These are phyloP conservation scores for Pelodiscus sinensis DNA, from an alignment of 2,113 vertebrate species.

Conservation along the genomic window DNA sequence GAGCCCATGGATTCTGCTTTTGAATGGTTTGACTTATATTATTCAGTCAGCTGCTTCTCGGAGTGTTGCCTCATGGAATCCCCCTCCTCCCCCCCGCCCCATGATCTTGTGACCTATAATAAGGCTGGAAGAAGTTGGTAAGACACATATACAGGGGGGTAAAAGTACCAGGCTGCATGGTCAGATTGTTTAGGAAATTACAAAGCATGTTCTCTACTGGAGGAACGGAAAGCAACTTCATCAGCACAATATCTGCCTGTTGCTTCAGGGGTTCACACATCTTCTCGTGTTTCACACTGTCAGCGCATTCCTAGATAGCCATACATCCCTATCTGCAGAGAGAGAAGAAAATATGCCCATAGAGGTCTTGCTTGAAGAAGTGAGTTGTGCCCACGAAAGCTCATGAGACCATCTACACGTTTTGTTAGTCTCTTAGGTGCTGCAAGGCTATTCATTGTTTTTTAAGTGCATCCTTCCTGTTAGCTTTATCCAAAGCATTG, in stretches of 20 bases:
- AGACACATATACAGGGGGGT: neutral
- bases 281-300: neutral
- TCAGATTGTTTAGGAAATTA: neutral
- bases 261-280: neutral
- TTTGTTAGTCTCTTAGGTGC: too few species aligned
- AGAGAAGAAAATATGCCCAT: neutral
- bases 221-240: slow-evolving; percentile 12
- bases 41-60: slow-evolving; percentile 25
- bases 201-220: neutral
- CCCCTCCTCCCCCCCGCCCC: neutral
- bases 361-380: neutral
- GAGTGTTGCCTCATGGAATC: neutral
- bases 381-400: too few species aligned
- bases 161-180: neutral
- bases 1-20: neutral
- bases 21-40: neutral
- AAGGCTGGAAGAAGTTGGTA: neutral
- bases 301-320: neutral
- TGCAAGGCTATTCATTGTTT: too few species aligned
- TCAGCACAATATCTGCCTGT: slow-evolving; percentile 1
- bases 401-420: too few species aligned
- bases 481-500: neutral
- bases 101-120: neutral
- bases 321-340: neutral
- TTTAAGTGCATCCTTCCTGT: neutral